Evolutionary conservation across 1,140 invertebrate genomes (phyloP).

Genomic region (Drosophila trapezifrons): DNA sequence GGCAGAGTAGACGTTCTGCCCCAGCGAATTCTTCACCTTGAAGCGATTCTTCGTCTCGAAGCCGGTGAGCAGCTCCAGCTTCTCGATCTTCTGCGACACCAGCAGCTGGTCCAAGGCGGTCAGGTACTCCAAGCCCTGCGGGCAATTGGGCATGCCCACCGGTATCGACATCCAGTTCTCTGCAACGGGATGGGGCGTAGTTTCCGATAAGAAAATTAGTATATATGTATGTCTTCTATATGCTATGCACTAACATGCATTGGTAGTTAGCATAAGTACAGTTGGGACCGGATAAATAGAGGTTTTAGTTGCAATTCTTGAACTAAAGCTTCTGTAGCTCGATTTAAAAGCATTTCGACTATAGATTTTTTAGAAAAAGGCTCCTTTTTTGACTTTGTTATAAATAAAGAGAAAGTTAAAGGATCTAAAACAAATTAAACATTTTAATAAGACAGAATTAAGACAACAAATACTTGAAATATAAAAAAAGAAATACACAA

Average conservation of each 20-base stretch:
- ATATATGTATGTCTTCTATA: neutral
- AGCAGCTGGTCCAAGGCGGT: conserved; percentile 93
- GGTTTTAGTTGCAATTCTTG: neutral
- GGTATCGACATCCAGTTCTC: conserved; percentile 79
- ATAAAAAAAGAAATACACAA: neutral
- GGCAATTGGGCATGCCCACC: conserved; percentile 88
- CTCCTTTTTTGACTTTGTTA: no score
- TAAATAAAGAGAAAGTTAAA: no score
- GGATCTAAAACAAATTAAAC: no score
- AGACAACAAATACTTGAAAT: no score
- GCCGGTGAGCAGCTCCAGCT: conserved; percentile 91
- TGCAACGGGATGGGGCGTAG: conserved; percentile 23
- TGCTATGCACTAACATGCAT: neutral
- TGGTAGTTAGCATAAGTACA: conserved; percentile 18
- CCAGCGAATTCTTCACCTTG: conserved; percentile 89
- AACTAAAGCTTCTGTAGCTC: no score
- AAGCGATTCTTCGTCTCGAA: conserved; percentile 95
- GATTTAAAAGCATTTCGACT: no score
- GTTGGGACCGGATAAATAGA: neutral
- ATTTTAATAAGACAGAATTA: no score
- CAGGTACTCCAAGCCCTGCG: conserved; percentile 95
- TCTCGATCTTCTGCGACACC: conserved; percentile 93
- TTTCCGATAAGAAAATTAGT: conserved; percentile 18
- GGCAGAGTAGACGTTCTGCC: conserved; percentile 92
- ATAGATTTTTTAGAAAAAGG: no score